Evolutionary conservation across 2,113 vertebrate genomes (phyloP), one percentile per base, ranked within the genome.

Genomic region (Amphilophus citrinellus): DNA sequence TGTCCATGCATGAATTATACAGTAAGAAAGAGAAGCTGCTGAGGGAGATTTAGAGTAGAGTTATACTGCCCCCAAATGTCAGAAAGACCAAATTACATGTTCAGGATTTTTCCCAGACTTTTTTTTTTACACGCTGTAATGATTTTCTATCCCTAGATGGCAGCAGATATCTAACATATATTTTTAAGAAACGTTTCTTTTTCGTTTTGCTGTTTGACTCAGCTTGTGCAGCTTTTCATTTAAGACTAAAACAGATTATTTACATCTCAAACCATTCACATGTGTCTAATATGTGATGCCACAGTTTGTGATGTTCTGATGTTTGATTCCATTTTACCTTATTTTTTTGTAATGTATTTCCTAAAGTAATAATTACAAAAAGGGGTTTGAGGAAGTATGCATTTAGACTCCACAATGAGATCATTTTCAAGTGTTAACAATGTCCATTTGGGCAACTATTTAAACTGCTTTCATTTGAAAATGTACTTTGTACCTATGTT

Each of bases 101-200:
- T 44, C 0, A 1, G 27, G 58, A 66, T 47, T 61, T 2, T 10
- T 50, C 6, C 3, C 1, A 44, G 14, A 7, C 22, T 22, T 24
- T 66, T n/a, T 3, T 6, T 35, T 61, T 80, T 58, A 1, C 18
- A 53, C 87, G 87, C 24, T 65, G 35, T 81, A 18, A 13, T 76
- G 27, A 20, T 79, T 78, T 59, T 39, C 9, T 6, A 77, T 78
- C 96, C 44, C 77, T 88, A 94, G 95, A 66, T 94, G 95, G 93
- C 91, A 95, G 95, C 91, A 95, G 71, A 94, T 89, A 89, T 77
- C 79, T 27, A 57, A 75, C 2, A 60, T 77, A 24, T 58, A 18
- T 58, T 66, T 57, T 27, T 10, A 71, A 14, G 32, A 18, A 6
- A 2, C 44, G n/a, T 32, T 20, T 35, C 63, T 13, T 3, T 73